Evolutionary conservation across 2,113 vertebrate species (phyloP).

Genomic region (Sula dactylatra): DNA sequence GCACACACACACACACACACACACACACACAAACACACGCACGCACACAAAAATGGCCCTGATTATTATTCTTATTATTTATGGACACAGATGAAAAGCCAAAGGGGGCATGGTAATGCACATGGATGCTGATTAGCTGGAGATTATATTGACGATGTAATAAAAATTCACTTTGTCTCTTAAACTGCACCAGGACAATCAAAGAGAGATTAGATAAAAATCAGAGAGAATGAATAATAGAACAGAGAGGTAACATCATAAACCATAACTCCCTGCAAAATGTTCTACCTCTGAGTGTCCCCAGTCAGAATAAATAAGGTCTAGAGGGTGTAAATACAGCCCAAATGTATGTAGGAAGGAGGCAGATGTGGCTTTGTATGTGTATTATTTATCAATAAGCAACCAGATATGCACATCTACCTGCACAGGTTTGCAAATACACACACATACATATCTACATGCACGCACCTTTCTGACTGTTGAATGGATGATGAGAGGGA

Average conservation of each 20-base stretch:
- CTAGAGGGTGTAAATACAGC: not conserved
- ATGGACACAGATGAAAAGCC: slow-evolving; percentile 63
- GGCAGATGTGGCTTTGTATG: not conserved
- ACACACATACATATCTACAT: not conserved
- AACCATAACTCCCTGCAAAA: not conserved
- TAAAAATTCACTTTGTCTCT: slow-evolving; percentile 83
- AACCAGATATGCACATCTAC: not conserved
- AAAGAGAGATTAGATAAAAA: slow-evolving; percentile 79
- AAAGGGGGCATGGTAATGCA: slow-evolving; percentile 62
- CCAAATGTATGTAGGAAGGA: not conserved
- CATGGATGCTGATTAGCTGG: slow-evolving; percentile 76
- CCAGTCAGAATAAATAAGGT: not conserved
- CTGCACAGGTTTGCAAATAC: not conserved
- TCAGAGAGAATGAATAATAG: slow-evolving; percentile 75
- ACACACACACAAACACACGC: too few species aligned
- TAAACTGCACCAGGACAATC: slow-evolving; percentile 77
- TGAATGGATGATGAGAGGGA: not conserved
- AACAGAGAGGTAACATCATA: slow-evolving; percentile 52
- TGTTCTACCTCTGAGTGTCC: not conserved
- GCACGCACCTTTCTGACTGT: not conserved
- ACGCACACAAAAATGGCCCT: not conserved
- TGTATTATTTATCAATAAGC: not conserved
- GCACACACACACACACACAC: not conserved
- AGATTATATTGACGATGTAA: slow-evolving; percentile 84
- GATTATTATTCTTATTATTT: slow-evolving; percentile 63